Percentiles rank a stretch among this genome's conserved stretches.
Conservation (phyloP, 2,888 invertebrate species). For the Monoplex corrugatus region DNA sequence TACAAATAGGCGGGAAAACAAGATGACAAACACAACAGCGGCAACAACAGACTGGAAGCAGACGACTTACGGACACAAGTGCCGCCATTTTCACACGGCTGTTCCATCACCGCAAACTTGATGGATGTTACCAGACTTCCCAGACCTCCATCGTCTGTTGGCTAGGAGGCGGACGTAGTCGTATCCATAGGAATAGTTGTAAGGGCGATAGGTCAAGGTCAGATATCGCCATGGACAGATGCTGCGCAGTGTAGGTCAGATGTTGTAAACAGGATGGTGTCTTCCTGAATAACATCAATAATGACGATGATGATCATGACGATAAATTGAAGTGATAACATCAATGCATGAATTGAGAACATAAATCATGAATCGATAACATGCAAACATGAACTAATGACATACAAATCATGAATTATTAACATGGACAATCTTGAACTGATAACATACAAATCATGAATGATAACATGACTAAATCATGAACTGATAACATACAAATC, state of each 20-base stretch:
- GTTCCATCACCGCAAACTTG: conserved; percentile 58
- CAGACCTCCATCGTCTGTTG: conserved; percentile 27
- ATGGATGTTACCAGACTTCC: conserved; percentile 50
- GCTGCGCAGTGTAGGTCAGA: conserved; percentile 27
- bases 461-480: too few relatives aligned
- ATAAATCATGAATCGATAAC: too few relatives aligned
- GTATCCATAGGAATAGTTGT: conserved; percentile 52
- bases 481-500: too few relatives aligned
- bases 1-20: too few relatives aligned
- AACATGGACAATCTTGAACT: too few relatives aligned
- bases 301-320: background rate
- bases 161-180: conserved; percentile 44
- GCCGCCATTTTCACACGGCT: conserved; percentile 58
- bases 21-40: too few relatives aligned
- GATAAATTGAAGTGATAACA: too few relatives aligned
- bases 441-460: too few relatives aligned
- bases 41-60: background rate
- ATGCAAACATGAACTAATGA: too few relatives aligned
- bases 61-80: conserved; percentile 53
- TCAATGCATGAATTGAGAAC: too few relatives aligned
- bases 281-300: background rate
- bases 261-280: conserved; percentile 35
- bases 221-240: conserved; percentile 50
- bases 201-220: conserved; percentile 51
- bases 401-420: too few relatives aligned